phyloP scores from a whole-genome alignment of 2,113 vertebrate species.

The Coregonus clupeaformis region DNA sequence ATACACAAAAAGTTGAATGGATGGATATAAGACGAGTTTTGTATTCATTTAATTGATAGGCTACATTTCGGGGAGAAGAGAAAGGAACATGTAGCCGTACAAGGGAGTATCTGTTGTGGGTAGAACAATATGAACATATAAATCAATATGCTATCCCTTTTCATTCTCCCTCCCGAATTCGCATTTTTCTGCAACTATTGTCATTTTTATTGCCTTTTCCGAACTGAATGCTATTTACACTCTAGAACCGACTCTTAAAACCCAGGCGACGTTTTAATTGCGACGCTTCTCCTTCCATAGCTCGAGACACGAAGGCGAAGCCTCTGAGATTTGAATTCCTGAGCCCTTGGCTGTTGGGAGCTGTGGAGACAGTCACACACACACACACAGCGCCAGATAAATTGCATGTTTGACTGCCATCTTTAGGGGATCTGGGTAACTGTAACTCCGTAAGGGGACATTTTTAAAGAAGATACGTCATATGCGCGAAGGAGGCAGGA shows the following conservation, averaged over 20 bases:
- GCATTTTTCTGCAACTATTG: conserved; percentile 55
- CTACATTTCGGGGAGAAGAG: conserved; percentile 42
- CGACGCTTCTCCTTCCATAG: conserved; percentile 58
- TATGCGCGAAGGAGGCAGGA: conserved; percentile 23
- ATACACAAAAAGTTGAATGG: conserved; percentile 54
- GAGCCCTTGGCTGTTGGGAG: conserved; percentile 64
- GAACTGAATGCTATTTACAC: conserved; percentile 66
- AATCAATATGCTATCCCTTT: conserved; percentile 59
- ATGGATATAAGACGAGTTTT: conserved; percentile 60
- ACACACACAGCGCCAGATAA: conserved; percentile 42
- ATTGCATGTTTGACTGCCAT: conserved; percentile 89
- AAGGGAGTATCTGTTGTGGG: conserved; percentile 59
- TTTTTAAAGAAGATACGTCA: conserved; percentile 31
- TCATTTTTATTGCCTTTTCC: conserved; percentile 63
- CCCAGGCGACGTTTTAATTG: conserved; percentile 74
- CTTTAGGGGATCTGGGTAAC: conserved; percentile 89
- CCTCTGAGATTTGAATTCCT: conserved; percentile 72
- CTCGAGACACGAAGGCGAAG: conserved; percentile 54
- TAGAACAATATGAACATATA: conserved; percentile 63
- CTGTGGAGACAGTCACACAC: conserved; percentile 58
- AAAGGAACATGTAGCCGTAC: conserved; percentile 29
- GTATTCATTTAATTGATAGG: conserved; percentile 47
- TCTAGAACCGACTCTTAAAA: conserved; percentile 59
- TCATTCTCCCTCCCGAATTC: conserved; percentile 26
- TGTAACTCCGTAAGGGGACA: conserved; percentile 56